Percentiles rank a stretch among this genome's conserved stretches.
These are phyloP conservation scores for Greenwoodochromis staneri DNA, from an alignment of 2,113 vertebrate species.

Conservation along the genomic window DNA sequence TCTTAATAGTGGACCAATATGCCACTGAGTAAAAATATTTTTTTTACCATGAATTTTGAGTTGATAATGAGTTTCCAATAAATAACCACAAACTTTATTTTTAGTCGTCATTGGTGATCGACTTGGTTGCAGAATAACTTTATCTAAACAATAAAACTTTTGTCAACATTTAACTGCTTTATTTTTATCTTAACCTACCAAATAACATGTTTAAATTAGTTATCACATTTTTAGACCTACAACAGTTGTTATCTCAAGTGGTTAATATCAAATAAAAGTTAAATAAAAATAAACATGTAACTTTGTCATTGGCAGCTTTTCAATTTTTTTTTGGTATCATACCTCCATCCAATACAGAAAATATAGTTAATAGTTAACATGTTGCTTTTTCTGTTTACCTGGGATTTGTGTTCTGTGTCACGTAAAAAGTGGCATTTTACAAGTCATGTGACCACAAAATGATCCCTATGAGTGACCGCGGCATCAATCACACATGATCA, in stretches of 20 bases:
- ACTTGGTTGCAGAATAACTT: neutral
- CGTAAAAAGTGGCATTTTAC: neutral
- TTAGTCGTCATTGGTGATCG: no score
- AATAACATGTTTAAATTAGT: neutral
- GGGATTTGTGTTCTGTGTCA: neutral
- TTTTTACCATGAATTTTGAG: neutral
- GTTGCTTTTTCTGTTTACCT: neutral
- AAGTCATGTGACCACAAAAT: neutral
- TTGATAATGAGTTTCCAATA: neutral
- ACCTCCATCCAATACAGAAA: neutral
- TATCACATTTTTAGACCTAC: neutral
- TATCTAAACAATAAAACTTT: neutral
- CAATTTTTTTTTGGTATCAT: neutral
- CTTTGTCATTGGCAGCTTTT: neutral
- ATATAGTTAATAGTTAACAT: neutral
- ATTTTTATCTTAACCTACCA: neutral
- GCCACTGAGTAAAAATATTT: neutral
- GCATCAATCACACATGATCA: neutral
- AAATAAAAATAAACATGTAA: neutral
- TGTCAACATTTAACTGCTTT: neutral
- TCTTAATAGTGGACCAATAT: neutral
- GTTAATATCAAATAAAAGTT: neutral
- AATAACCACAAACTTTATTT: neutral
- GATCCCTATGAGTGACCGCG: neutral
- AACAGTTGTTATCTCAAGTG: neutral